Conservation (phyloP, 2,113 vertebrate species). For the Myotis yumanensis region DNA sequence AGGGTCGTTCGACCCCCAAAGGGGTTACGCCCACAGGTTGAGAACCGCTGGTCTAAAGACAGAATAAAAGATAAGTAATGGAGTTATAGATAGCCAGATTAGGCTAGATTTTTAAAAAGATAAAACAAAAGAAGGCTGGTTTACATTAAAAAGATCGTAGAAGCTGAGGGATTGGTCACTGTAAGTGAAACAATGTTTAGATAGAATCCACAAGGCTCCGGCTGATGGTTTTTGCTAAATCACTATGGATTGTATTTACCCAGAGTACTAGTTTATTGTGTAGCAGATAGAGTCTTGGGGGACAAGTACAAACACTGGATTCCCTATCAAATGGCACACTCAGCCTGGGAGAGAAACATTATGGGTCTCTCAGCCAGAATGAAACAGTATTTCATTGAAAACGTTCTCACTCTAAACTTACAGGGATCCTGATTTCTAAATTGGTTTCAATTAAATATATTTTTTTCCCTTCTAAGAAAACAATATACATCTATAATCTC, state of each 20-base stretch:
- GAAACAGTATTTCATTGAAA: conserved; percentile 74
- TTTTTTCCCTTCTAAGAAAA: conserved; percentile 68
- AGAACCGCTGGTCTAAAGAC: background rate
- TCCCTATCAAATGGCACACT: conserved; percentile 68
- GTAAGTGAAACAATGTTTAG: background rate
- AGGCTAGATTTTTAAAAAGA: conserved; percentile 24
- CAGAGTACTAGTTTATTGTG: conserved; percentile 13
- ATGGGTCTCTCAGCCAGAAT: conserved; percentile 61
- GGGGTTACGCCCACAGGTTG: too few species aligned
- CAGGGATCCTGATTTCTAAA: conserved; percentile 70
- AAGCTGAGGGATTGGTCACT: background rate
- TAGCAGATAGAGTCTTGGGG: conserved; percentile 15
- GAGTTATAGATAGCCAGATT: background rate
- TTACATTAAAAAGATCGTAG: conserved; percentile 37
- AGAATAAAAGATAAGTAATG: conserved; percentile 30
- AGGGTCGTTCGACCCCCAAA: too few species aligned
- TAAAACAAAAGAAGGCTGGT: conserved; percentile 1
- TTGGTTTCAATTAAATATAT: conserved; percentile 78
- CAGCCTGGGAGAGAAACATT: conserved; percentile 68
- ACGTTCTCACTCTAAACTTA: conserved; percentile 59
- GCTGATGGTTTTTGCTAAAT: background rate
- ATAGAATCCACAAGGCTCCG: background rate
- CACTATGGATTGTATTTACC: conserved; percentile 15
- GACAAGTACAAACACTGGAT: conserved; percentile 44
- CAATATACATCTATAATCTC: conserved; percentile 69